These are phyloP conservation scores for Onychomys torridus DNA, from an alignment of 2,797 vertebrate species.

Conservation along the genomic window DNA sequence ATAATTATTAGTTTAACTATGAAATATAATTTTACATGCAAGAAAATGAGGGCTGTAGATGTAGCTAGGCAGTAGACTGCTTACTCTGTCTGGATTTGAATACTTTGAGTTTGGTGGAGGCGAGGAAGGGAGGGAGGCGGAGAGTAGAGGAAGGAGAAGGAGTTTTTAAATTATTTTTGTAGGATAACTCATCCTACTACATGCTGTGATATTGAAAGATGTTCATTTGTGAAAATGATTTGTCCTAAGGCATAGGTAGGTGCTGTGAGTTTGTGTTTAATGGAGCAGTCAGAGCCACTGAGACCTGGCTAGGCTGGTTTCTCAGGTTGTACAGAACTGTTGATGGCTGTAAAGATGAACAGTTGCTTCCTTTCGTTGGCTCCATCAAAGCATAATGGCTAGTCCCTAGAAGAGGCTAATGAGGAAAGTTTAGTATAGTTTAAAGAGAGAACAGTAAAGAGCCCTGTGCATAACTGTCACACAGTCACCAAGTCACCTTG, in stretches of 20 bases:
- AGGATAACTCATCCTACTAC: no score
- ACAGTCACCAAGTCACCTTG: neutral
- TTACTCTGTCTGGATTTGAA: neutral
- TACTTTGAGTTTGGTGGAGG: neutral
- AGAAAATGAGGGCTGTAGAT: neutral
- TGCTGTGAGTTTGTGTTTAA: neutral
- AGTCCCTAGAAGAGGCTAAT: neutral
- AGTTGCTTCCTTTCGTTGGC: neutral
- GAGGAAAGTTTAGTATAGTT: neutral
- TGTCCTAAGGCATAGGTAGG: neutral
- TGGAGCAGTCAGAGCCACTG: neutral
- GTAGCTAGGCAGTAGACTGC: no score
- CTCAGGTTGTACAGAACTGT: neutral
- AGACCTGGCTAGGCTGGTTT: neutral
- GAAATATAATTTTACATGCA: neutral
- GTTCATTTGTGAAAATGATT: neutral
- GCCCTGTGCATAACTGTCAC: neutral
- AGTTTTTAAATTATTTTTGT: neutral
- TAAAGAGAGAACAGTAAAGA: constrained; percentile 35
- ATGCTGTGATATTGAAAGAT: neutral
- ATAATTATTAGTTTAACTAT: neutral
- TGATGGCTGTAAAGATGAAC: neutral
- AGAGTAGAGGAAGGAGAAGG: neutral
- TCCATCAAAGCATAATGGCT: neutral
- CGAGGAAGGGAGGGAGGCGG: neutral